These are phyloP conservation scores for Oncorhynchus mykiss DNA, from an alignment of 2,113 vertebrate genomes.

Conservation along the genomic window DNA sequence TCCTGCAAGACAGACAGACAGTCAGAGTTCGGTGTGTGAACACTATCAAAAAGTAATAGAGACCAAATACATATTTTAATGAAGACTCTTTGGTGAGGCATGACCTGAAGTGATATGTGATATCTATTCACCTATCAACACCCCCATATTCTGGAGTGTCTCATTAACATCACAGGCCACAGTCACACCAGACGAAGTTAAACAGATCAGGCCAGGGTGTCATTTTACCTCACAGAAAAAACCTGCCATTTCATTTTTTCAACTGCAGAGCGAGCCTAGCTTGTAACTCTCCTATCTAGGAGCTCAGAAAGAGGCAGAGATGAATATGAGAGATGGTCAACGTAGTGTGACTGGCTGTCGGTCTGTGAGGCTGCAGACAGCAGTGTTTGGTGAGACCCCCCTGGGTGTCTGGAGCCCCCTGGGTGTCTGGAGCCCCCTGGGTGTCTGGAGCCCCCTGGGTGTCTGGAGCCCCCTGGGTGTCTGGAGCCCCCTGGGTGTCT, in stretches of 20 bases:
- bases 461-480: too few species aligned
- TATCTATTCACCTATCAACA: constrained; percentile 6
- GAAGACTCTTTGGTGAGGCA: background rate
- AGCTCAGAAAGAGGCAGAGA: background rate
- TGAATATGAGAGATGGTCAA: too few species aligned
- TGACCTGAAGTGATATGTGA: background rate
- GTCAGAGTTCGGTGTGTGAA: constrained; percentile 3
- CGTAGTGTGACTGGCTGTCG: background rate
- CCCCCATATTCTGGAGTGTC: background rate
- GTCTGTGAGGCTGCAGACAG: background rate
- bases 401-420: background rate
- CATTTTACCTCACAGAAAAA: background rate
- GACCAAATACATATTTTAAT: constrained; percentile 1
- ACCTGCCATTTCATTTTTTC: background rate
- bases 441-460: too few species aligned
- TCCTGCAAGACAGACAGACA: constrained; percentile 66
- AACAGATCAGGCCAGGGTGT: background rate
- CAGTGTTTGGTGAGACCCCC: background rate
- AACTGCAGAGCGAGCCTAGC: background rate
- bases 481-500: background rate
- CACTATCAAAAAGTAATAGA: too few species aligned
- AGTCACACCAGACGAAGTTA: background rate
- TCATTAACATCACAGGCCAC: background rate
- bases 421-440: too few species aligned
- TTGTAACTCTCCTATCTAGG: background rate